These are phyloP conservation scores for Caretta caretta DNA, from an alignment of 2,113 vertebrate genomes.

Conservation along the genomic window DNA sequence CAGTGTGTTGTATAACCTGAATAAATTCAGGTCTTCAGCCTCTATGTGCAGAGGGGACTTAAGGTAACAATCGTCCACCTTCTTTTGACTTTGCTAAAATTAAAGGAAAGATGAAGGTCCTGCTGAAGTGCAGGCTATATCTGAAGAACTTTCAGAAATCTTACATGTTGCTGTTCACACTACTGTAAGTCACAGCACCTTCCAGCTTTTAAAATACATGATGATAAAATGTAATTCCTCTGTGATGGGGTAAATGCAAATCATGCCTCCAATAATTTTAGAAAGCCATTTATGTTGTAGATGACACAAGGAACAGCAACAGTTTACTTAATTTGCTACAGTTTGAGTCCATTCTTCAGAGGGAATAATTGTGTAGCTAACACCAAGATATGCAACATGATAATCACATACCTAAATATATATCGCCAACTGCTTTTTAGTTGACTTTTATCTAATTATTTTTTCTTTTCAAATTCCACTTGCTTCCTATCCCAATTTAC, in stretches of 20 bases:
- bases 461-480: background rate
- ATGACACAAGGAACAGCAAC: background rate
- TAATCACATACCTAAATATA: constrained; percentile 38
- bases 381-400: constrained; percentile 21
- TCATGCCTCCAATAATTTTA: background rate
- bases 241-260: background rate
- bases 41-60: background rate
- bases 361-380: background rate
- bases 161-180: background rate
- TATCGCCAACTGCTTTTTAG: background rate
- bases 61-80: background rate
- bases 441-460: constrained; percentile 57
- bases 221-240: background rate
- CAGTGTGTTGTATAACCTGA: background rate
- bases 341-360: constrained; percentile 28
- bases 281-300: background rate
- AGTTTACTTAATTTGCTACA: constrained; percentile 30
- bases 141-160: background rate
- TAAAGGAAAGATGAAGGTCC: background rate
- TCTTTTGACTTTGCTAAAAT: background rate
- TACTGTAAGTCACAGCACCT: background rate
- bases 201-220: background rate
- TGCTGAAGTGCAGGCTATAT: background rate
- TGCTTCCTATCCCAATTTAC: constrained; percentile 10
- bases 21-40: background rate